phyloP scores from a whole-genome alignment of 2,797 vertebrate genomes.

The Danio aesculapii region DNA sequence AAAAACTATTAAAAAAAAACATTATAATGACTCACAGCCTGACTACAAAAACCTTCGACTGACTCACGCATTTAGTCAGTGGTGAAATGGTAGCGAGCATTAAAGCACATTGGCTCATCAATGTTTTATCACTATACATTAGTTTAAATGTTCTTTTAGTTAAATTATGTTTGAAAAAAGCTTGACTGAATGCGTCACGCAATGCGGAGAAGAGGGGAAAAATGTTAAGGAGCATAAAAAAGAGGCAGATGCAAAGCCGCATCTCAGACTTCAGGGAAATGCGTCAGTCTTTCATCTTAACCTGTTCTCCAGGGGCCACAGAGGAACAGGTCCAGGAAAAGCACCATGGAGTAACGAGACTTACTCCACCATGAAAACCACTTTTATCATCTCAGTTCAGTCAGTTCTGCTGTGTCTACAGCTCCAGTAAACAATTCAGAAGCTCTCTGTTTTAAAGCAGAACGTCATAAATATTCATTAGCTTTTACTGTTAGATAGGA shows the following conservation, averaged over 20 bases:
- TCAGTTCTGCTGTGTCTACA: constrained; percentile 17
- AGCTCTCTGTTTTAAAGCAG: neutral
- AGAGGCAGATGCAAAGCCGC: constrained; percentile 54
- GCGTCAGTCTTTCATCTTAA: constrained; percentile 69
- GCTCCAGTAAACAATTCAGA: constrained; percentile 29
- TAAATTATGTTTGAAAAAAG: constrained; percentile 3
- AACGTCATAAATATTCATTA: constrained; percentile 14
- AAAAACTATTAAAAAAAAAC: constrained; percentile 40
- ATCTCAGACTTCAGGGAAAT: constrained; percentile 55
- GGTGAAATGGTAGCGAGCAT: constrained; percentile 33
- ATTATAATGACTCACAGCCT: constrained; percentile 71
- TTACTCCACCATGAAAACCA: constrained; percentile 49
- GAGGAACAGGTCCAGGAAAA: constrained; percentile 36
- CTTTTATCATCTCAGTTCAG: constrained; percentile 49
- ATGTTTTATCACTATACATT: constrained; percentile 47
- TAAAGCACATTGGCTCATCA: constrained; percentile 39
- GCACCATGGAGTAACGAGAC: constrained; percentile 19
- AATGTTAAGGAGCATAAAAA: neutral
- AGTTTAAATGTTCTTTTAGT: constrained; percentile 30
- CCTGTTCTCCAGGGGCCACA: constrained; percentile 63
- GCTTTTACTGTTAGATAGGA: neutral
- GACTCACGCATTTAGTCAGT: constrained; percentile 66
- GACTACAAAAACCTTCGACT: constrained; percentile 68
- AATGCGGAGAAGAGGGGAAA: constrained; percentile 5
- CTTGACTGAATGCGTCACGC: constrained; percentile 31